A percentile compares a stretch with the other conserved stretches of the same genome.
Conservation (phyloP, 2,888 invertebrate genomes). For the Cordilura impudica region DNA sequence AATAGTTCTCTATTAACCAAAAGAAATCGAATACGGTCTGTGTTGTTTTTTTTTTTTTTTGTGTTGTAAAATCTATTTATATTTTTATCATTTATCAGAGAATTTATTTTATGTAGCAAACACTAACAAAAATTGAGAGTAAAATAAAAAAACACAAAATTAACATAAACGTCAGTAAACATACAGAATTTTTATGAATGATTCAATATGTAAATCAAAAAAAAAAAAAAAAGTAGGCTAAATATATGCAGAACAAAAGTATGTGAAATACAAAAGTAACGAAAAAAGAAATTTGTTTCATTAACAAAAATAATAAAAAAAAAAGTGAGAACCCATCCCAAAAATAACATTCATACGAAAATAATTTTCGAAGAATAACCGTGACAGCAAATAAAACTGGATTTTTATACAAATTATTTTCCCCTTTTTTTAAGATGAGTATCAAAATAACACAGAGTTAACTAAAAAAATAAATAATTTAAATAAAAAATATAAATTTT, state of each 20-base stretch:
- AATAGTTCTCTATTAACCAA: too few species aligned
- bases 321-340: conserved; percentile 17
- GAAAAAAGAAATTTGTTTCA: conserved; percentile 24
- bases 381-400: too few species aligned
- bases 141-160: background rate
- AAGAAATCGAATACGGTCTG: too few species aligned
- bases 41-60: too few species aligned
- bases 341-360: background rate
- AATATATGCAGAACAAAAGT: conserved; percentile 51
- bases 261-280: conserved; percentile 22
- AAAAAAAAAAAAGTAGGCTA: conserved; percentile 54
- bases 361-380: too few species aligned
- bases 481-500: too few species aligned
- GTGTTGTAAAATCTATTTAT: conserved; percentile 20
- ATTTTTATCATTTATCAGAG: background rate
- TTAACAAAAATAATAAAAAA: background rate
- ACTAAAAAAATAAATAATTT: too few species aligned
- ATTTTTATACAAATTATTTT: background rate
- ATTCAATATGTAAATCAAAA: conserved; percentile 42
- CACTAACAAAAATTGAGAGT: conserved; percentile 10
- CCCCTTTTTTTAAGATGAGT: background rate
- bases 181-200: conserved; percentile 14
- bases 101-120: background rate
- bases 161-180: background rate
- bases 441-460: background rate